A percentile compares a stretch with the other conserved stretches of the same genome.
phyloP scores from a whole-genome alignment of 2,888 invertebrate genomes.

The Drosophila flavopinicola region DNA sequence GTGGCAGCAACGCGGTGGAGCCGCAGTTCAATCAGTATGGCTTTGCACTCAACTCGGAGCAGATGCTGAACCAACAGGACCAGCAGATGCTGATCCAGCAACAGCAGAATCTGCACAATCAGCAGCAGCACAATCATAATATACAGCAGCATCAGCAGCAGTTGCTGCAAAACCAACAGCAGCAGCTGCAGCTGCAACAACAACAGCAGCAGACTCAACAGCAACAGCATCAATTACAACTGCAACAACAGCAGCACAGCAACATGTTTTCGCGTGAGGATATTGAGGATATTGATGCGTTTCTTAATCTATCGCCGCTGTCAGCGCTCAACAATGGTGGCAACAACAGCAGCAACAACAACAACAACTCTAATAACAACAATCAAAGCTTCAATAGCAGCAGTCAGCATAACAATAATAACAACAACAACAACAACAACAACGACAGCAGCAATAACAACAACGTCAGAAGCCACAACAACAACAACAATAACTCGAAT shows the following conservation, averaged over 20 bases:
- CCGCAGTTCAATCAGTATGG: constrained; percentile 82
- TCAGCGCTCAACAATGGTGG: constrained; percentile 69
- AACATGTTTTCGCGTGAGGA: constrained; percentile 73
- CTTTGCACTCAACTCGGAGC: constrained; percentile 78
- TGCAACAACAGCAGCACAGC: constrained; percentile 59
- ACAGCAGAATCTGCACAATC: constrained; percentile 69
- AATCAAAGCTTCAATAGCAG: constrained; percentile 30
- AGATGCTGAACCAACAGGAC: constrained; percentile 75
- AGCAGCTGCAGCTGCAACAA: constrained; percentile 53
- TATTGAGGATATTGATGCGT: constrained; percentile 82
- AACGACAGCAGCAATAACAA: constrained; percentile 15
- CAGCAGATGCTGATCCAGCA: constrained; percentile 80
- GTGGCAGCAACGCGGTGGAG: constrained; percentile 65
- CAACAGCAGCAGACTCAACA: constrained; percentile 49
- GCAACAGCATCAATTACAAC: constrained; percentile 57
- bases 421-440: constrained; percentile 25
- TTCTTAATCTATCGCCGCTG: constrained; percentile 81
- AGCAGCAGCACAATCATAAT: constrained; percentile 73
- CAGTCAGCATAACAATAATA: constrained; percentile 34
- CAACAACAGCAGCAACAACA: constrained; percentile 32
- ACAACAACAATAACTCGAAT: constrained; percentile 54
- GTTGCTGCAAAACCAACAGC: constrained; percentile 42
- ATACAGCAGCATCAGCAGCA: constrained; percentile 45
- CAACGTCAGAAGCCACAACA: too few relatives aligned
- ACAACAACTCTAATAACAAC: constrained; percentile 35